Percentiles rank a stretch among this genome's conserved stretches.
phyloP scores from a whole-genome alignment of 2,113 vertebrate species.

The Edolisoma coerulescens region DNA sequence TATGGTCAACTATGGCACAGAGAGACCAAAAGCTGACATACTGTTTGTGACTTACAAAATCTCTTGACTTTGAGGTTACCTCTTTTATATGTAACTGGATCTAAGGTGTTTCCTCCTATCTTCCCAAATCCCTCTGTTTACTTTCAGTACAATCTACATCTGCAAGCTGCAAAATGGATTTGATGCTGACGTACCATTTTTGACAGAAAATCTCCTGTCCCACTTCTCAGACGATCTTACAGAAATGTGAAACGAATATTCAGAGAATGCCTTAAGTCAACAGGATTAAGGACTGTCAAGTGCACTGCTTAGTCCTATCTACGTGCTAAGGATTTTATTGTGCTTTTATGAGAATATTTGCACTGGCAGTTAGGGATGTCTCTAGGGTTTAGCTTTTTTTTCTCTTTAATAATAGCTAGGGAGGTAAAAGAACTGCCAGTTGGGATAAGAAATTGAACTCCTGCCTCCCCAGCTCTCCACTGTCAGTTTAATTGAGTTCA shows the following conservation, averaged over 20 bases:
- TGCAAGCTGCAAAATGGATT: not conserved
- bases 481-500: not conserved
- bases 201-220: not conserved
- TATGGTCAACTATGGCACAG: not conserved
- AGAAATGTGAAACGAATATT: not conserved
- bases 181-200: not conserved
- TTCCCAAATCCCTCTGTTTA: not conserved
- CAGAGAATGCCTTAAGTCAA: slow-evolving; percentile 27
- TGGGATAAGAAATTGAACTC: not conserved
- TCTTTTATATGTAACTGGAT: not conserved
- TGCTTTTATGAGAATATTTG: slow-evolving; percentile 24
- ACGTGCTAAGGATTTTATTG: slow-evolving; percentile 26
- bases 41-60: not conserved
- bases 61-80: not conserved
- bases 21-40: not conserved
- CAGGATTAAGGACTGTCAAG: slow-evolving; percentile 58
- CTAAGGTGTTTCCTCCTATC: not conserved
- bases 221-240: slow-evolving; percentile 1
- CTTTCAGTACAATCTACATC: not conserved
- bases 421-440: not conserved
- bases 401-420: not conserved
- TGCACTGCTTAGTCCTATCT: slow-evolving; percentile 1
- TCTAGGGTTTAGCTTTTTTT: not conserved
- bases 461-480: not conserved
- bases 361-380: not conserved